Percentiles rank a stretch among this genome's conserved stretches.
Conservation (phyloP, 2,797 vertebrate species). For the Enteromius trimaculatus region DNA sequence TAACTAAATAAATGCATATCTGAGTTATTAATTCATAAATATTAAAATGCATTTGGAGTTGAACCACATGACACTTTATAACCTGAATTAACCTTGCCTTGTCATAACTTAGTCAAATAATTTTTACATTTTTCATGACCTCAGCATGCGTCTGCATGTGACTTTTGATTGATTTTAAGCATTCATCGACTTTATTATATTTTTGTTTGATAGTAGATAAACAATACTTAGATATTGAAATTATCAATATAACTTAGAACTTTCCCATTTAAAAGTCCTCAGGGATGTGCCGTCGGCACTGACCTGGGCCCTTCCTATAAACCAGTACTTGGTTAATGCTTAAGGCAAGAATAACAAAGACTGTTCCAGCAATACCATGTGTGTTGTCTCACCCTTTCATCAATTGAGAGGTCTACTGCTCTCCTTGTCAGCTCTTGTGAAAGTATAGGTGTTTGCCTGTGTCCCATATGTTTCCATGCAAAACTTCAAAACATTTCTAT, state of each 20-base stretch:
- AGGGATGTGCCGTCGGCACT: slow-evolving; percentile 40
- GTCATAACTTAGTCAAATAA: not conserved
- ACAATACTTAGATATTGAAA: not conserved
- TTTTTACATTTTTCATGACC: not conserved
- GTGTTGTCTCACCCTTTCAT: slow-evolving; percentile 47
- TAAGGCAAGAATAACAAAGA: slow-evolving; percentile 56
- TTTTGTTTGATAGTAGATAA: not conserved
- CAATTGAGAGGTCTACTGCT: slow-evolving; percentile 29
- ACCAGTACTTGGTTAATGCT: slow-evolving; percentile 50
- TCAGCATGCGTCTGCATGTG: not conserved
- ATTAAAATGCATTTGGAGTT: not conserved
- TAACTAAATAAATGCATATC: not conserved
- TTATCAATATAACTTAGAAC: not conserved
- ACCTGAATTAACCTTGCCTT: not conserved
- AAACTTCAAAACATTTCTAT: slow-evolving; percentile 56
- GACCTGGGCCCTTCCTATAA: slow-evolving; percentile 48
- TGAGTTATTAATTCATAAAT: not conserved
- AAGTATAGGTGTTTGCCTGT: slow-evolving; percentile 56
- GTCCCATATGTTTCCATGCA: slow-evolving; percentile 58
- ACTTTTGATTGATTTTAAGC: not conserved
- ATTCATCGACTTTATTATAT: not conserved
- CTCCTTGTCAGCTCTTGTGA: slow-evolving; percentile 38
- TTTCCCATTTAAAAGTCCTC: not conserved
- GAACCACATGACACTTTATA: not conserved
- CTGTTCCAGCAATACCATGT: slow-evolving; percentile 47